Conservation (phyloP, 2,888 invertebrate species). For the Drosophila histrio region DNA sequence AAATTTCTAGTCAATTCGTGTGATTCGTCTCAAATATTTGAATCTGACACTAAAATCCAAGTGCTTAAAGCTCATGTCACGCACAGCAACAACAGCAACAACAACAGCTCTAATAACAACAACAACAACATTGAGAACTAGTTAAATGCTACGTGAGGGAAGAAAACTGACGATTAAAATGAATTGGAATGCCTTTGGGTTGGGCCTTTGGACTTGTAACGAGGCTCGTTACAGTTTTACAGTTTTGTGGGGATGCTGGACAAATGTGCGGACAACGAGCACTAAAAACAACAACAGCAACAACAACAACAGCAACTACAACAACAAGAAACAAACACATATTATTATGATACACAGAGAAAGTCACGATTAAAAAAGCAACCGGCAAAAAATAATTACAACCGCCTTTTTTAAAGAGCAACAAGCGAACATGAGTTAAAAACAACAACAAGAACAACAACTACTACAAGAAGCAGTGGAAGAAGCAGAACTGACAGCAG, state of each 20-base stretch:
- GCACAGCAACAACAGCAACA: constrained; percentile 41
- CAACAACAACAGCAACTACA: constrained; percentile 15
- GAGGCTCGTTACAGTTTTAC: constrained; percentile 19
- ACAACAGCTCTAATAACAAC: constrained; percentile 16
- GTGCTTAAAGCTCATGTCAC: constrained; percentile 64
- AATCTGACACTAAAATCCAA: constrained; percentile 30
- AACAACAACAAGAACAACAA: constrained; percentile 8
- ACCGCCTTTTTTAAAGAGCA: constrained; percentile 20
- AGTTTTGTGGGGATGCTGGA: constrained; percentile 49
- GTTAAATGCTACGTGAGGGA: constrained; percentile 55
- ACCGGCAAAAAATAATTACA: constrained; percentile 65
- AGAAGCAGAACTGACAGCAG: constrained; percentile 13
- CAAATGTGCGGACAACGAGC: constrained; percentile 18
- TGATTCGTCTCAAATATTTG: constrained; percentile 24
- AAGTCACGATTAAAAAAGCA: constrained; percentile 51
- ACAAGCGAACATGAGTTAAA: constrained; percentile 9
- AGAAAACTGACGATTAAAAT: constrained; percentile 30
- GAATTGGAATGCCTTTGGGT: constrained; percentile 14
- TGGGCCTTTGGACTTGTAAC: constrained; percentile 10
- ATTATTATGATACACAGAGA: constrained; percentile 54
- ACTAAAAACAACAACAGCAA: constrained; percentile 15
- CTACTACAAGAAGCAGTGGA: not conserved
- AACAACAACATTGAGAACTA: constrained; percentile 26
- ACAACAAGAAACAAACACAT: no score
- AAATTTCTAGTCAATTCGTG: constrained; percentile 28